These are phyloP conservation scores for Clavelina lepadiformis DNA, from an alignment of 23 tunicate species.

Conservation along the genomic window DNA sequence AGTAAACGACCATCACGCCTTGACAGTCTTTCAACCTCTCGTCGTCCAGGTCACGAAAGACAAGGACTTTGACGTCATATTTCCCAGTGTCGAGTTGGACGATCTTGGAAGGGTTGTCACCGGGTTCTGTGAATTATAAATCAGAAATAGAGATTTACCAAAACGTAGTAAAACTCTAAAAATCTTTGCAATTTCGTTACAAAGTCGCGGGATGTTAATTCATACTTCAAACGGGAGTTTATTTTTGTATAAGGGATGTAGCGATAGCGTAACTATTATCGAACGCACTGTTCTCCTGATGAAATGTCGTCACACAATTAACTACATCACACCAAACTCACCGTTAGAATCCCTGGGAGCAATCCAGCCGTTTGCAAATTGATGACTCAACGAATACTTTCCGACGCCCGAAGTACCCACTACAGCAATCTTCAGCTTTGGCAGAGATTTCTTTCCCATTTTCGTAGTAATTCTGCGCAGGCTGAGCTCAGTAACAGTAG, in stretches of 20 bases:
- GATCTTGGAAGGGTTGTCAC: conserved; percentile 20
- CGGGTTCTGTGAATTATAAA: too few species aligned
- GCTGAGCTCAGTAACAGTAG: too few species aligned
- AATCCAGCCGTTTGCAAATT: conserved; percentile 82
- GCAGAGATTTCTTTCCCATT: conserved; percentile 35
- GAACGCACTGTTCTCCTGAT: too few species aligned
- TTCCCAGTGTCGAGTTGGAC: conserved; percentile 9
- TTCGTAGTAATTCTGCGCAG: too few species aligned
- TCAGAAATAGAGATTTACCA: too few species aligned
- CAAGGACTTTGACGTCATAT: conserved; percentile 27
- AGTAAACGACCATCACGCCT: conserved; percentile 35
- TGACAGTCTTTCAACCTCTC: conserved; percentile 19
- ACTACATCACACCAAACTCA: too few species aligned
- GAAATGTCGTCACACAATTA: too few species aligned
- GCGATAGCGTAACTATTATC: too few species aligned
- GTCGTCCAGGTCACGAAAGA: conserved; percentile 20
- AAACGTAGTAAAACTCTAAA: too few species aligned
- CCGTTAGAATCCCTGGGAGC: conserved; percentile 51
- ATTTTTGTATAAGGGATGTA: too few species aligned
- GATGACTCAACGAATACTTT: conserved; percentile 79
- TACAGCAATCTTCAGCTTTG: conserved; percentile 21
- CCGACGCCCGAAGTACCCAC: conserved; percentile 60
- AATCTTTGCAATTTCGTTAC: too few species aligned
- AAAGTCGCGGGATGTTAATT: too few species aligned
- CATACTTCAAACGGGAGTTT: not conserved